Evolutionary conservation across 2,888 invertebrate genomes (phyloP).

Genomic region (Invenusta paracnida): DNA sequence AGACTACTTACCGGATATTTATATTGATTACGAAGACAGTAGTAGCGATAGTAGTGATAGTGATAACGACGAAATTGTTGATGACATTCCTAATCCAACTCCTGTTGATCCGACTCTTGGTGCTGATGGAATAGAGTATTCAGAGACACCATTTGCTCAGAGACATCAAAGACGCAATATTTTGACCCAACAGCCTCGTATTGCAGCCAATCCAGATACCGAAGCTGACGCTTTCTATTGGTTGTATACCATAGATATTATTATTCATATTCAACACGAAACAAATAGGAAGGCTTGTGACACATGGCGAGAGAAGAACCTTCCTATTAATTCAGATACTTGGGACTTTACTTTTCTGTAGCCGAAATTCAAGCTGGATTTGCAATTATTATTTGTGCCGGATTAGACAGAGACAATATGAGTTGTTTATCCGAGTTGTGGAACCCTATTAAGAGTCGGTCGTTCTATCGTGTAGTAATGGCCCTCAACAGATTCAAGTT

Average conservation of each 20-base stretch:
- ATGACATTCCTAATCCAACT: not conserved
- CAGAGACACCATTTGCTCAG: not conserved
- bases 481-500: not conserved
- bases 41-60: not conserved
- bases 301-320: not conserved
- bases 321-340: not conserved
- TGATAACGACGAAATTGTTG: not conserved
- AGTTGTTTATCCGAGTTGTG: not conserved
- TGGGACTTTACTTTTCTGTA: not conserved
- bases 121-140: constrained; percentile 19
- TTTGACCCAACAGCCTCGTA: not conserved
- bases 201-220: constrained; percentile 1
- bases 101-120: not conserved
- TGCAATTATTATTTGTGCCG: not conserved
- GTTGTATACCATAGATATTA: constrained; percentile 6
- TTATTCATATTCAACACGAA: not conserved
- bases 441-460: not conserved
- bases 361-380: constrained; percentile 13
- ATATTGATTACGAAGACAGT: not conserved
- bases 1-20: no score
- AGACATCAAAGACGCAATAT: not conserved
- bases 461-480: not conserved
- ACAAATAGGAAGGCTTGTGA: constrained; percentile 25
- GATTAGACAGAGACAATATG: not conserved
- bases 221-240: constrained; percentile 1